Evolutionary conservation across 2,797 vertebrate species (phyloP).

Genomic region (Cirrhinus molitorella): DNA sequence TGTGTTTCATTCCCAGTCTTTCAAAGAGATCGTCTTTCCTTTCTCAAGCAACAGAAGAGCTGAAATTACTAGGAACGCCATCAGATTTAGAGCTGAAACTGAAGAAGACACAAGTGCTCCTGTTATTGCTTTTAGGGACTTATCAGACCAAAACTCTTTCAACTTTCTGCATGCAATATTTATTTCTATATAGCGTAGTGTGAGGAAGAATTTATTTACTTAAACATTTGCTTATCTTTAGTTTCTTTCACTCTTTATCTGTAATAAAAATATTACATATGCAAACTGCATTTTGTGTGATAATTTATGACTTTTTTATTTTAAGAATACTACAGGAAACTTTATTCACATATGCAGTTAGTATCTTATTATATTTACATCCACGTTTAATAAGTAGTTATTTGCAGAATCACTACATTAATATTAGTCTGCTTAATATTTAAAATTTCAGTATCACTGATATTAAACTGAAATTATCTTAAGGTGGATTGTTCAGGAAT

Average conservation of each 20-base stretch:
- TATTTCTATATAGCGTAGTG: conserved; percentile 27
- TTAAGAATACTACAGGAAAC: not conserved
- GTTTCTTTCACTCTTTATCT: conserved; percentile 2
- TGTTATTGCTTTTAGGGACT: conserved; percentile 47
- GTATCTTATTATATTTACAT: too few species aligned
- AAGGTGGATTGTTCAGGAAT: not conserved
- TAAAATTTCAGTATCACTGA: not conserved
- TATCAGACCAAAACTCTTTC: conserved; percentile 25
- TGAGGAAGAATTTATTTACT: not conserved
- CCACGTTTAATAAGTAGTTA: not conserved
- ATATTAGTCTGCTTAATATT: not conserved
- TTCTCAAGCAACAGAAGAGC: conserved; percentile 59
- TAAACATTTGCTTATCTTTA: conserved; percentile 7
- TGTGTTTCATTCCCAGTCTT: conserved; percentile 57
- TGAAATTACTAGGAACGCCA: conserved; percentile 50
- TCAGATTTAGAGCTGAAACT: conserved; percentile 50
- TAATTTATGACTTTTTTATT: not conserved
- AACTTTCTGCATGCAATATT: conserved; percentile 44
- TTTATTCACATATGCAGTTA: not conserved
- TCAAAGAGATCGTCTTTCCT: conserved; percentile 61
- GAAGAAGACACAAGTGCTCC: conserved; percentile 40
- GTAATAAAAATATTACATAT: conserved; percentile 33
- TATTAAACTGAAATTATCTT: not conserved
- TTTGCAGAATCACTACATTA: not conserved
- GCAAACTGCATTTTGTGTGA: conserved; percentile 4